A percentile compares a stretch with the other conserved stretches of the same genome.
These are phyloP conservation scores for Aix galericulata DNA, from an alignment of 2,113 vertebrate species.

Conservation along the genomic window DNA sequence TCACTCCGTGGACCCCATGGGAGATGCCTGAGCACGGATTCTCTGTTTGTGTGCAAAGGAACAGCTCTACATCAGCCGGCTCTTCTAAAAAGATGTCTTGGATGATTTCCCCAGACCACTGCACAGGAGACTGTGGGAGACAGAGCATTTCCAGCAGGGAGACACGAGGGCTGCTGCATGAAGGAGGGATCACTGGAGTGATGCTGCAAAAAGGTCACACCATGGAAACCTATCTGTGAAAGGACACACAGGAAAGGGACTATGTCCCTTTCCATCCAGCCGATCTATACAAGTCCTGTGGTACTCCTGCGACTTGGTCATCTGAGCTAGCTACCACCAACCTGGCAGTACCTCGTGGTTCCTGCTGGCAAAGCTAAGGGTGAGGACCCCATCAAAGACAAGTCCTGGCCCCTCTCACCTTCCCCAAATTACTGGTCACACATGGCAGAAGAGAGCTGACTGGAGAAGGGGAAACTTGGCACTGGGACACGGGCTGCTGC, in stretches of 20 bases:
- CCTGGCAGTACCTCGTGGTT: no score
- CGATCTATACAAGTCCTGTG: background rate
- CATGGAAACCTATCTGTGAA: background rate
- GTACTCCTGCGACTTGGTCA: no score
- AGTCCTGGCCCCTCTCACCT: background rate
- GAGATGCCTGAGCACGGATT: background rate
- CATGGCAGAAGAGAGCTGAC: background rate
- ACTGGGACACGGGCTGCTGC: background rate
- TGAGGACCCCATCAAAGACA: no score
- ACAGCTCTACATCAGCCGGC: background rate
- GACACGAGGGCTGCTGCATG: background rate
- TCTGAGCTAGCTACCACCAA: no score
- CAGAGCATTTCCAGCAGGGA: background rate
- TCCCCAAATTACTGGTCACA: background rate
- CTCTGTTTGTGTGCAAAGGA: background rate
- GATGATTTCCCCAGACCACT: background rate
- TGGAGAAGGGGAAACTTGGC: rapidly evolving
- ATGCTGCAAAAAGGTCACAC: background rate
- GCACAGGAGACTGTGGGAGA: background rate
- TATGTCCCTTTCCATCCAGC: background rate
- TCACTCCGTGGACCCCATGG: background rate
- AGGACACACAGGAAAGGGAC: no score
- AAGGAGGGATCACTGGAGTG: background rate
- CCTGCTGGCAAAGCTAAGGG: no score
- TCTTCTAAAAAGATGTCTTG: background rate